Evolutionary conservation across 2,113 vertebrate genomes (phyloP).

Genomic region (Leptocoma aspasia): DNA sequence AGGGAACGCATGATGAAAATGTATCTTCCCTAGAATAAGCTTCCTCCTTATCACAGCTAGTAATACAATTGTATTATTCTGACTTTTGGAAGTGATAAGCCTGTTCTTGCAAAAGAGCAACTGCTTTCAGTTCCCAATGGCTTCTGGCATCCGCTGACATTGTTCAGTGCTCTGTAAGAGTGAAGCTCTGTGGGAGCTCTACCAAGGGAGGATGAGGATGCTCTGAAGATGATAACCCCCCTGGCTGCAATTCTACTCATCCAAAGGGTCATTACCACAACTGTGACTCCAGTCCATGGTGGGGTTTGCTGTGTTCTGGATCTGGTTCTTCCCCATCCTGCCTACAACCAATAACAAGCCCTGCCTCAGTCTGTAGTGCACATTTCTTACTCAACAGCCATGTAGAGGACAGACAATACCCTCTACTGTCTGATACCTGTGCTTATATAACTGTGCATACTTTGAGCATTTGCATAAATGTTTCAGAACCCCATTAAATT

Average conservation of each 20-base stretch:
- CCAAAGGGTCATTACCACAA: neutral
- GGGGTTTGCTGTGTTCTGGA: neutral
- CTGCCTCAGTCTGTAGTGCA: neutral
- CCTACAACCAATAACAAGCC: neutral
- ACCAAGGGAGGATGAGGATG: neutral
- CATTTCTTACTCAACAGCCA: neutral
- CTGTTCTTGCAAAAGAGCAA: neutral
- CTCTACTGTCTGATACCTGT: neutral
- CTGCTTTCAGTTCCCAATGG: neutral
- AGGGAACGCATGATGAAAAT: rapidly evolving
- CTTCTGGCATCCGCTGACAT: neutral
- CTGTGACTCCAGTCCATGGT: rapidly evolving
- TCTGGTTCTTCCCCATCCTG: neutral
- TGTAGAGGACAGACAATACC: neutral
- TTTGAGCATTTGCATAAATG: neutral
- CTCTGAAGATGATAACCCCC: neutral
- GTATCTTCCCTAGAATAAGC: neutral
- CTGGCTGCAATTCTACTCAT: neutral
- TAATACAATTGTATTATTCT: neutral
- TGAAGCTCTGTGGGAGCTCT: neutral
- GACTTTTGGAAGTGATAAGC: neutral
- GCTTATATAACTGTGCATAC: neutral
- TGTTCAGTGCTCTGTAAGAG: neutral
- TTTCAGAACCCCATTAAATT: neutral
- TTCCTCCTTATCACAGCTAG: neutral